Evolutionary conservation across 2,888 invertebrate genomes (phyloP).

Genomic region (Cotesia congregata): DNA sequence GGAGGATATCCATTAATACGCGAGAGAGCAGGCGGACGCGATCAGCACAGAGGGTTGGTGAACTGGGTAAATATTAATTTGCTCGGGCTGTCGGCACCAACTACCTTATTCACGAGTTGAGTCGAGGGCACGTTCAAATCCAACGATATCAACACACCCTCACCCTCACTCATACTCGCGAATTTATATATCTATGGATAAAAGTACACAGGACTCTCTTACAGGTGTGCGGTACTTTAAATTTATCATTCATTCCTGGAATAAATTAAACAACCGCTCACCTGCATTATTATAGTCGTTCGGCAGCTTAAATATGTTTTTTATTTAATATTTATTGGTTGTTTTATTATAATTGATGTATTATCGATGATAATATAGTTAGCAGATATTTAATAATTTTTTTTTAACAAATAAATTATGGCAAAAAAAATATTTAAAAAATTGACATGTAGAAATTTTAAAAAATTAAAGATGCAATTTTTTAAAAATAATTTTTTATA

Average conservation of each 20-base stretch:
- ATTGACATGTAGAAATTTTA: no score
- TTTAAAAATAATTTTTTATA: no score
- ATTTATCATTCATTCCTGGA: background rate
- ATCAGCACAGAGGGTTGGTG: constrained; percentile 50
- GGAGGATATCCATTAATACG: constrained; percentile 68
- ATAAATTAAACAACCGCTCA: background rate
- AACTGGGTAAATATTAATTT: constrained; percentile 69
- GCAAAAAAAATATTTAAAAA: no score
- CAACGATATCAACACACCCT: background rate
- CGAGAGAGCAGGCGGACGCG: constrained; percentile 47
- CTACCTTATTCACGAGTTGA: constrained; percentile 41
- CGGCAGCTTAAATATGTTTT: background rate
- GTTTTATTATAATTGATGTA: background rate
- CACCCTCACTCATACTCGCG: background rate
- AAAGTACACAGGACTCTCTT: background rate
- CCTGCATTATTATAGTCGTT: background rate
- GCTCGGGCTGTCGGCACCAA: constrained; percentile 56
- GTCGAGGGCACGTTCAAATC: background rate
- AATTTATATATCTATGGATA: background rate
- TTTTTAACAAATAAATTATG: no score
- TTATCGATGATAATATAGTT: background rate
- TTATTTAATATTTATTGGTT: background rate
- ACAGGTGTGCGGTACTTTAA: background rate
- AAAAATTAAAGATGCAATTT: no score
- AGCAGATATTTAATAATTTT: no score